phyloP scores from a whole-genome alignment of 2,797 vertebrate species.

The Acanthopagrus latus region DNA sequence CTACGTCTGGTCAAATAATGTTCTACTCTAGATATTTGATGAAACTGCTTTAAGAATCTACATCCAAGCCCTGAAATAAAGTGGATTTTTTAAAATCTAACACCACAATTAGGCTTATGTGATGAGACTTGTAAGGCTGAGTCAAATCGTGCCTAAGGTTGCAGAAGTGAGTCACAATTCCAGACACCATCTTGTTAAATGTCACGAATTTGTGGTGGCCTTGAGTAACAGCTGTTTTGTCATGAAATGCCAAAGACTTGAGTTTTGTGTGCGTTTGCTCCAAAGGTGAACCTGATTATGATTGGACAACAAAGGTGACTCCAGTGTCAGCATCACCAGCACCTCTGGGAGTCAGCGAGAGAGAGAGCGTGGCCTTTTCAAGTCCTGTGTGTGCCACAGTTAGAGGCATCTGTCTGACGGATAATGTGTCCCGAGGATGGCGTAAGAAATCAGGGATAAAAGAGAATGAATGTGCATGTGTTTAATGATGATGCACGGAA shows the following conservation, averaged over 20 bases:
- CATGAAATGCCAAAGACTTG: constrained; percentile 21
- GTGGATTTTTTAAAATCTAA: constrained; percentile 15
- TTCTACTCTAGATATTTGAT: constrained; percentile 26
- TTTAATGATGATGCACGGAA: neutral
- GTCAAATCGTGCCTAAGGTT: constrained; percentile 50
- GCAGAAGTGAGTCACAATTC: constrained; percentile 57
- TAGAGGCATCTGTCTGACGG: constrained; percentile 3
- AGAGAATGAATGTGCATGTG: constrained; percentile 4
- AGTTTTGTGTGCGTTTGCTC: constrained; percentile 20
- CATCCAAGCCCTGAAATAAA: neutral
- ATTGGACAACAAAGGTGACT: neutral
- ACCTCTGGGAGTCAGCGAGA: constrained; percentile 6
- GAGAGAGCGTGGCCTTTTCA: constrained; percentile 17
- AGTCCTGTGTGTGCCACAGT: constrained; percentile 4
- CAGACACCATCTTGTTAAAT: constrained; percentile 59
- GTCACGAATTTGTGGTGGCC: constrained; percentile 53
- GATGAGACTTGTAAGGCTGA: constrained; percentile 55
- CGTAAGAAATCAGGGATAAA: neutral
- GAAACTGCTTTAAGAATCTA: constrained; percentile 11
- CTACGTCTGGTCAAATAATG: neutral
- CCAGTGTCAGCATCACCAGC: constrained; percentile 3
- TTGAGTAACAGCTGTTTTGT: constrained; percentile 22
- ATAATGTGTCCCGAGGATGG: neutral
- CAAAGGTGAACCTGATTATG: constrained; percentile 20
- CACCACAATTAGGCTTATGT: constrained; percentile 43